Base-by-base conservation (phyloP, 2,797 vertebrate genomes). In the Acanthornis magna region DNA sequence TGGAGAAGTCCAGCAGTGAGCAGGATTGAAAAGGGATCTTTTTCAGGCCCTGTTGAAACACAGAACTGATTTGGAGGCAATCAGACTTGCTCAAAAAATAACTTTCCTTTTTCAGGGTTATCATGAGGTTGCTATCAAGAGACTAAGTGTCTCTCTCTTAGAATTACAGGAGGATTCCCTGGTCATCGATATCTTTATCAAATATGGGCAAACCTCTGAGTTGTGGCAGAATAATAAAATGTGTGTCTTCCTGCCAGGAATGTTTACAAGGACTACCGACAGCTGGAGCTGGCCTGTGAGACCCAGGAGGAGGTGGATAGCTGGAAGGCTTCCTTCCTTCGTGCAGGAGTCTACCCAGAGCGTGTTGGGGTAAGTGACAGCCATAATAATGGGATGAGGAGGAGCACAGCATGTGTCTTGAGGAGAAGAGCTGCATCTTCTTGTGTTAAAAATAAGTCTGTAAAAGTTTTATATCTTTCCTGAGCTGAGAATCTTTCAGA, bases 321-420 rank as follows among this genome's bases (percentile, higher is more conserved):
- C 53, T 99, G 99, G 99, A 99, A 99, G 91, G 99, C 99, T 43
- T 99, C 99, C 40, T 99, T 99, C 98, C 98, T 99, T 92, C 98
- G 99, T 73, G 99, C 99, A 30, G 99, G 99, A 58, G 99, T 99
- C 93, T 99, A 99, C 96, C 99, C 99, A 5, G 99, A 99, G 95
- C 98, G 99, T 22, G 98, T 99, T 83, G 98, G 97, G 97, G 99
- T 99, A 97, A 96, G 98, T 93, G 72, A 58, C 13, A 73, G 63
- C 13, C 16, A 1, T 11, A 26, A 2, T 22, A 32, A 54, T 25
- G 42, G 54, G 13, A 27, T 42, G 51, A 53, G 27, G 50, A 55
- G 42, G 45, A 70, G 7, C 38, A 30, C 10, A 45, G 42, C 5
- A 8, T 30, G 21, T 75, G 8, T 71, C 43, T 74, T 32, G 16